phyloP scores from a whole-genome alignment of 2,888 invertebrate genomes.

The Folsomia candida region DNA sequence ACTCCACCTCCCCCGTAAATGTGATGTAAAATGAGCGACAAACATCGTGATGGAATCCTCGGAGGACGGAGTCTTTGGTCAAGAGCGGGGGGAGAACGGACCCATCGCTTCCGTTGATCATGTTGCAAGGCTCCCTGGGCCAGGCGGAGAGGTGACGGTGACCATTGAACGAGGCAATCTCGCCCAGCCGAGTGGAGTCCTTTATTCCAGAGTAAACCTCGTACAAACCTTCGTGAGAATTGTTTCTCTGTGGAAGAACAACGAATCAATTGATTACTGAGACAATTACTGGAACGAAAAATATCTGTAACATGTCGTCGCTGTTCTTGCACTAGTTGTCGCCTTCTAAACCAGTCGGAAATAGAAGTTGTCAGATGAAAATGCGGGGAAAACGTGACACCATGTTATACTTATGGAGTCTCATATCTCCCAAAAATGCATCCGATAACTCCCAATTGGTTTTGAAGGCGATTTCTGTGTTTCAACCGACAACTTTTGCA shows the following conservation, averaged over 20 bases:
- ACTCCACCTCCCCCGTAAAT: constrained; percentile 23
- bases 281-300: no score
- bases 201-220: constrained; percentile 34
- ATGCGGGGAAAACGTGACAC: no score
- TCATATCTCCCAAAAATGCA: background rate
- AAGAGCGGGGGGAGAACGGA: constrained; percentile 26
- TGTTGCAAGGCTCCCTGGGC: constrained; percentile 27
- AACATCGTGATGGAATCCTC: constrained; percentile 30
- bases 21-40: constrained; percentile 27
- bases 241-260: constrained; percentile 26
- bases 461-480: background rate
- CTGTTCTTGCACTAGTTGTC: no score
- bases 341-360: no score
- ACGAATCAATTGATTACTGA: no score
- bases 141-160: constrained; percentile 19
- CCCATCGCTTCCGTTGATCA: constrained; percentile 31
- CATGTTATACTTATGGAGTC: no score
- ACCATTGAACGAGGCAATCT: constrained; percentile 24
- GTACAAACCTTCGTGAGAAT: constrained; percentile 3
- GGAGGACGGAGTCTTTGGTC: constrained; percentile 20
- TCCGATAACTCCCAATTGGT: background rate
- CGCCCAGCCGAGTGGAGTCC: constrained; percentile 22
- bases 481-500: no score
- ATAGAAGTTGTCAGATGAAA: no score
- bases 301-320: no score